Evolutionary conservation across 1,140 invertebrate species (phyloP).

Genomic region (Trachymyrmex septentrionalis): DNA sequence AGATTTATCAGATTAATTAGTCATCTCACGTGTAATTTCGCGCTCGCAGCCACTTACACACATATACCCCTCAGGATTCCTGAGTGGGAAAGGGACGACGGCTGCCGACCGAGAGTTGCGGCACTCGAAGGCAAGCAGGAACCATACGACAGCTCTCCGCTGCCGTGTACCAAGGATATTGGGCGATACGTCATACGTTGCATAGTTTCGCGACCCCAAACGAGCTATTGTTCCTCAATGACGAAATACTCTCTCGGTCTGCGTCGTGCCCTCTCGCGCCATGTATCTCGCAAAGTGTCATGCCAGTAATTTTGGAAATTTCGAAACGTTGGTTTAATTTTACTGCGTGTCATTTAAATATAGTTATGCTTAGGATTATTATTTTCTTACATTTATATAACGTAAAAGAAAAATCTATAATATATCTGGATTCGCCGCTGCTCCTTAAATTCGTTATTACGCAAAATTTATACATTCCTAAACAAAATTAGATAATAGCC

Average conservation of each 20-base stretch:
- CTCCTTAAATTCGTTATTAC: not conserved
- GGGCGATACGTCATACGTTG: constrained; percentile 76
- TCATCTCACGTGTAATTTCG: constrained; percentile 65
- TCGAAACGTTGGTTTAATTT: constrained; percentile 63
- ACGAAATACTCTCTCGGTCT: constrained; percentile 66
- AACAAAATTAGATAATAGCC: constrained; percentile 4
- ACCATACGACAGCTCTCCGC: constrained; percentile 54
- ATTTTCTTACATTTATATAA: not conserved
- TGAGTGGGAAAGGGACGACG: constrained; percentile 38
- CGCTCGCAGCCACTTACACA: constrained; percentile 54
- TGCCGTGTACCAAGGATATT: constrained; percentile 75
- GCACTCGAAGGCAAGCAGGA: not conserved
- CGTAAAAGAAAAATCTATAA: not conserved
- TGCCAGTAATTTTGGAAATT: constrained; percentile 73
- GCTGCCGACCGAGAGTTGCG: constrained; percentile 28
- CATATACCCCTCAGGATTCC: constrained; percentile 30
- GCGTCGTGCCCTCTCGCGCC: constrained; percentile 13
- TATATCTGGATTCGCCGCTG: not conserved
- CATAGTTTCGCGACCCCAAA: constrained; percentile 76
- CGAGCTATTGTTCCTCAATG: constrained; percentile 76
- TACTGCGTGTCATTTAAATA: not conserved
- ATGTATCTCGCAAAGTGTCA: constrained; percentile 70
- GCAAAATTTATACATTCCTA: not conserved
- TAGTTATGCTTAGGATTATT: not conserved
- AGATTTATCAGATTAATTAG: constrained; percentile 72